Conservation (phyloP, 92 coral and sea anemone species). For the Blastomussa wellsi region DNA sequence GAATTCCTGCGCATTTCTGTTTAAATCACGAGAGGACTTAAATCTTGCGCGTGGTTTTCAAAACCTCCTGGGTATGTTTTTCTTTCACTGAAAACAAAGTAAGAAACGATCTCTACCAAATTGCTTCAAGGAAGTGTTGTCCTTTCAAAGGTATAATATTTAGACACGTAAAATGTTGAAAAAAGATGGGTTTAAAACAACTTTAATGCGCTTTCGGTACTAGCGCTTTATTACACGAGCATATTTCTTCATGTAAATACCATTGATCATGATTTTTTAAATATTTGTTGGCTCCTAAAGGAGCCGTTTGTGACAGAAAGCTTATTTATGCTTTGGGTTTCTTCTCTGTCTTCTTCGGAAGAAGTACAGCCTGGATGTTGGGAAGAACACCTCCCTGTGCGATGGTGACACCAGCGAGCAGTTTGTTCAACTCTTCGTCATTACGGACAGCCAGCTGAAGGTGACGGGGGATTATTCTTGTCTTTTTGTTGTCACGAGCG, state of each 20-base stretch:
- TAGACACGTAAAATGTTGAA: too few species aligned
- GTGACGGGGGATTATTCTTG: conserved; percentile 56
- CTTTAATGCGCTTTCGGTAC: too few species aligned
- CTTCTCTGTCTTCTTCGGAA: conserved; percentile 53
- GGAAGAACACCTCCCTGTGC: conserved; percentile 57
- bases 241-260: not conserved
- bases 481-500: conserved; percentile 73
- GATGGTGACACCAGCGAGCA: conserved; percentile 55
- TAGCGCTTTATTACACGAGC: too few species aligned
- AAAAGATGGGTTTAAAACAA: too few species aligned
- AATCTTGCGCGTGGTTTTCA: too few species aligned
- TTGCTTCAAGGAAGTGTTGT: too few species aligned
- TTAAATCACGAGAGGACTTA: too few species aligned
- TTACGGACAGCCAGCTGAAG: conserved; percentile 55
- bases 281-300: conserved; percentile 59
- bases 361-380: conserved; percentile 57
- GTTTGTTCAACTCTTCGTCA: conserved; percentile 59
- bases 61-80: too few species aligned
- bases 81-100: too few species aligned
- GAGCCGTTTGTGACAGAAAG: conserved; percentile 24
- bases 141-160: too few species aligned
- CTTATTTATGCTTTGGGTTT: conserved; percentile 26
- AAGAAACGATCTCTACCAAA: too few species aligned
- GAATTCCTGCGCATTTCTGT: too few species aligned
- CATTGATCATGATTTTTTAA: not conserved